Conservation (phyloP, 2,797 vertebrate genomes). For the Lepilemur septentrionalis region DNA sequence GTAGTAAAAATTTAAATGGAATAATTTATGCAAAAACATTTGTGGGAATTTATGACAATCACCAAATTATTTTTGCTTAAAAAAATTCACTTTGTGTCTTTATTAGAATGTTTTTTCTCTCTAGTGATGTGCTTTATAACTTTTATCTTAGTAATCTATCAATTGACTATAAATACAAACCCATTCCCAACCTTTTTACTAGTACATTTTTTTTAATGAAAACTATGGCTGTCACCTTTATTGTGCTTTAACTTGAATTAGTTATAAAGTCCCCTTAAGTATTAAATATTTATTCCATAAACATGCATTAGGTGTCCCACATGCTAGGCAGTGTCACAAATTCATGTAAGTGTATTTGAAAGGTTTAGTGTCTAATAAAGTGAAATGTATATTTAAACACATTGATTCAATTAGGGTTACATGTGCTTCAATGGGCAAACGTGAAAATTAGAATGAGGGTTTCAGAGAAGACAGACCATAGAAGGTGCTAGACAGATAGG, state of each 20-base stretch:
- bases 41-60: background rate
- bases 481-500: background rate
- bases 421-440: background rate
- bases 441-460: background rate
- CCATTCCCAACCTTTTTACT: background rate
- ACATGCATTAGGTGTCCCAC: background rate
- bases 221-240: background rate
- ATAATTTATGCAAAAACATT: background rate
- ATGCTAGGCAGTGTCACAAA: background rate
- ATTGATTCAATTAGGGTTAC: background rate
- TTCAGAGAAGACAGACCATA: background rate
- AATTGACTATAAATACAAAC: background rate
- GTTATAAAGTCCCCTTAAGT: background rate
- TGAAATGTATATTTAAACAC: background rate
- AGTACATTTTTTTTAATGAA: background rate
- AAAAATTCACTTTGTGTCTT: background rate
- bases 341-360: background rate
- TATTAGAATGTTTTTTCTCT: background rate
- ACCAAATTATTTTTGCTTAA: constrained; percentile 14
- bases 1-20: background rate
- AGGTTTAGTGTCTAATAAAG: background rate
- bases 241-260: background rate
- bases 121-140: background rate
- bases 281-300: background rate
- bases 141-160: background rate